Conservation (phyloP, 2,113 vertebrate genomes). For the Onychostoma macrolepis region DNA sequence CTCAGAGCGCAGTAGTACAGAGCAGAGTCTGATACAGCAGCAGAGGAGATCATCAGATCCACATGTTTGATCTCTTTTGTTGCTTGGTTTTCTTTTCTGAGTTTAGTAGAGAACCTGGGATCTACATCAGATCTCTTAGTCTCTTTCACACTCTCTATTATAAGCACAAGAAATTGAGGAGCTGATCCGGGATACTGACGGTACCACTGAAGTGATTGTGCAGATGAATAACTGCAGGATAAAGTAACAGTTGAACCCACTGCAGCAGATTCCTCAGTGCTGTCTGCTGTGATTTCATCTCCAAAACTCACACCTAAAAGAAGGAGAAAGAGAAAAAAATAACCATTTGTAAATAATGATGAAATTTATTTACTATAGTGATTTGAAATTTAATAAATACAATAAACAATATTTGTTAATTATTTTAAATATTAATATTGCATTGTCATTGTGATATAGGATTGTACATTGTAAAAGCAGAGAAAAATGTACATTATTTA, state of each 20-base stretch:
- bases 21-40: constrained; percentile 55
- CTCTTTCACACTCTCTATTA: neutral
- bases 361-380: no score
- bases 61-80: no score
- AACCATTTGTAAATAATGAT: no score
- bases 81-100: neutral
- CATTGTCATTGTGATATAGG: neutral
- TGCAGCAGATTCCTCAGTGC: neutral
- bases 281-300: neutral
- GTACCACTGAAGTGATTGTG: constrained; percentile 28
- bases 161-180: constrained; percentile 8
- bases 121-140: neutral
- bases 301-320: no score
- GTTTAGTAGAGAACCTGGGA: constrained; percentile 20
- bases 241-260: neutral
- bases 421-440: neutral
- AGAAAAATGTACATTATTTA: no score
- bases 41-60: constrained; percentile 45
- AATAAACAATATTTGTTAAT: no score
- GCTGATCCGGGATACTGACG: constrained; percentile 31
- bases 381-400: no score
- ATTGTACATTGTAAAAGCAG: no score
- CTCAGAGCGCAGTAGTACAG: constrained; percentile 51
- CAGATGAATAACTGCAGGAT: constrained; percentile 12
- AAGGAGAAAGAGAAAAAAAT: no score